phyloP scores from a whole-genome alignment of 2,113 vertebrate species.

The Brachyistius frenatus region DNA sequence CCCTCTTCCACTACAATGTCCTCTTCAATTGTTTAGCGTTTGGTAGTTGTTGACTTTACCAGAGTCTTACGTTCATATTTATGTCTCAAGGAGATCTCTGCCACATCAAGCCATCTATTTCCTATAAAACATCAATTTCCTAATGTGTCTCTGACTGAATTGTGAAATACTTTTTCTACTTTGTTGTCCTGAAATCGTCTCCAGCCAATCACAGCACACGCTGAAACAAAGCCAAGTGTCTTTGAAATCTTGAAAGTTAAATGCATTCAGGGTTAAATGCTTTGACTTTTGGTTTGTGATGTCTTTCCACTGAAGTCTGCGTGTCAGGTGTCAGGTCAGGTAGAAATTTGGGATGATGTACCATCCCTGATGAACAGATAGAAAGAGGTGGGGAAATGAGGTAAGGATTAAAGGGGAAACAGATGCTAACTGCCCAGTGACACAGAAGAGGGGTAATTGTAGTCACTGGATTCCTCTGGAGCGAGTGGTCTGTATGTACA shows the following conservation, averaged over 20 bases:
- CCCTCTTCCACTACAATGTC: not conserved
- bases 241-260: no score
- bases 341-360: slow-evolving; percentile 25
- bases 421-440: slow-evolving; percentile 53
- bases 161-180: not conserved
- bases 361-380: slow-evolving; percentile 13
- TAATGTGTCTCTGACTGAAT: slow-evolving; percentile 2
- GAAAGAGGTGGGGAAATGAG: slow-evolving; percentile 1
- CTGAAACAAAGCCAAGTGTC: not conserved
- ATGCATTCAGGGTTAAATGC: no score
- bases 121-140: not conserved
- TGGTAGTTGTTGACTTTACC: not conserved
- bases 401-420: slow-evolving; percentile 38
- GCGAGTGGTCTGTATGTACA: slow-evolving; percentile 39
- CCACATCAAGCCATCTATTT: slow-evolving; percentile 10
- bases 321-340: slow-evolving; percentile 32
- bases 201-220: not conserved
- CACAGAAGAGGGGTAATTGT: slow-evolving; percentile 60
- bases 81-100: slow-evolving; percentile 4
- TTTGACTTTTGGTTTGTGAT: slow-evolving; percentile 8
- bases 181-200: not conserved
- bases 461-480: slow-evolving; percentile 54
- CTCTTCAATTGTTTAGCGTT: not conserved
- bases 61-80: not conserved
- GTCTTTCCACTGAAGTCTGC: slow-evolving; percentile 8